These are phyloP conservation scores for Oryzias celebensis DNA, from an alignment of 2,113 vertebrate species.

Conservation along the genomic window DNA sequence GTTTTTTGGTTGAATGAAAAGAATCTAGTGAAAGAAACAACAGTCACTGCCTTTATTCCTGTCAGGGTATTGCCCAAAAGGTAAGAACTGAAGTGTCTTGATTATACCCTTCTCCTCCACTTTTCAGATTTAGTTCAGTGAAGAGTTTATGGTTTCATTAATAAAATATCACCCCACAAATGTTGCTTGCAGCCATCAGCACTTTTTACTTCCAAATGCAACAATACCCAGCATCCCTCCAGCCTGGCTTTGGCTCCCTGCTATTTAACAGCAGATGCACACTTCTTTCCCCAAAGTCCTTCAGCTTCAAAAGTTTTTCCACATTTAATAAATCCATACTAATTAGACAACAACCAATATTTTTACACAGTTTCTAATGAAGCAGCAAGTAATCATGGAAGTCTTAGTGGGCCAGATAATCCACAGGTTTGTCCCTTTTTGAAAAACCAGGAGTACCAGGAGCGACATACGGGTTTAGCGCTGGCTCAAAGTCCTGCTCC, in stretches of 20 bases:
- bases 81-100: no score
- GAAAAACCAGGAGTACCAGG: constrained; percentile 7
- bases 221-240: constrained; percentile 55
- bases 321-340: constrained; percentile 7
- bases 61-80: no score
- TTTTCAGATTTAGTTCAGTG: no score
- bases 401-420: constrained; percentile 3
- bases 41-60: no score
- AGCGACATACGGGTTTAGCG: neutral
- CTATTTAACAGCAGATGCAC: constrained; percentile 21
- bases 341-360: neutral
- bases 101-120: no score
- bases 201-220: constrained; percentile 15
- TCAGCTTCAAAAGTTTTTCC: neutral
- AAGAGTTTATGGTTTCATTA: neutral
- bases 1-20: no score
- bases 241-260: constrained; percentile 46
- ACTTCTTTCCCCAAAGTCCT: neutral
- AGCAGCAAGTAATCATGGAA: constrained; percentile 3
- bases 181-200: constrained; percentile 1
- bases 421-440: constrained; percentile 4
- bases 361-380: neutral
- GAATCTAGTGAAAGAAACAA: no score
- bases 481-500: neutral
- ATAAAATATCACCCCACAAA: constrained; percentile 2